Evolutionary conservation across 2,113 vertebrate genomes (phyloP).

Genomic region (Xyrauchen texanus): DNA sequence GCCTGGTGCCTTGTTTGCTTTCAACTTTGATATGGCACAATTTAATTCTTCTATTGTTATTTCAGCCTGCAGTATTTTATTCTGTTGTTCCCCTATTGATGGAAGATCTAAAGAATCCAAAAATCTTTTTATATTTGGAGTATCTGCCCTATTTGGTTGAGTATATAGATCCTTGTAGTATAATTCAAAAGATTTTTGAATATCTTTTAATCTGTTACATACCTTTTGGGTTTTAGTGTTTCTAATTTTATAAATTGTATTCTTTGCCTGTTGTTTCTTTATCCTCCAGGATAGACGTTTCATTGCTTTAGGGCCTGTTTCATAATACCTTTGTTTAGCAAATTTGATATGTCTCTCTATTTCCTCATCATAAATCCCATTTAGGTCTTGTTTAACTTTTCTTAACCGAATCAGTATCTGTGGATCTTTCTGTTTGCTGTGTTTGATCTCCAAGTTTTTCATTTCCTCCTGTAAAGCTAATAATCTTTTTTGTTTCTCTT

Average conservation of each 20-base stretch:
- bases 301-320: constrained; percentile 7
- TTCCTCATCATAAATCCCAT: constrained; percentile 4
- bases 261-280: too few species aligned
- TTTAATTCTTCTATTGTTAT: constrained; percentile 17
- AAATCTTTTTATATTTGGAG: background rate
- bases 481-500: constrained; percentile 5
- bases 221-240: too few species aligned
- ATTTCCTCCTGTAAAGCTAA: background rate
- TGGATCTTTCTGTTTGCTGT: background rate
- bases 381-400: background rate
- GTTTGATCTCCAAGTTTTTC: background rate
- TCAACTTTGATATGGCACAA: constrained; percentile 17
- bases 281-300: too few species aligned
- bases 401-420: background rate
- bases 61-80: background rate
- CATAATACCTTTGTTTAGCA: constrained; percentile 9
- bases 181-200: too few species aligned
- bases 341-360: background rate
- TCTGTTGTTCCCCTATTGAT: background rate
- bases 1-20: constrained; percentile 10
- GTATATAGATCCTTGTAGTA: background rate
- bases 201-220: too few species aligned
- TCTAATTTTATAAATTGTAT: too few species aligned
- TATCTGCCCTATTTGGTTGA: background rate
- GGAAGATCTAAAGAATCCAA: background rate